Base-by-base conservation (phyloP, 2,888 invertebrate species). In the Nomada fucata region DNA sequence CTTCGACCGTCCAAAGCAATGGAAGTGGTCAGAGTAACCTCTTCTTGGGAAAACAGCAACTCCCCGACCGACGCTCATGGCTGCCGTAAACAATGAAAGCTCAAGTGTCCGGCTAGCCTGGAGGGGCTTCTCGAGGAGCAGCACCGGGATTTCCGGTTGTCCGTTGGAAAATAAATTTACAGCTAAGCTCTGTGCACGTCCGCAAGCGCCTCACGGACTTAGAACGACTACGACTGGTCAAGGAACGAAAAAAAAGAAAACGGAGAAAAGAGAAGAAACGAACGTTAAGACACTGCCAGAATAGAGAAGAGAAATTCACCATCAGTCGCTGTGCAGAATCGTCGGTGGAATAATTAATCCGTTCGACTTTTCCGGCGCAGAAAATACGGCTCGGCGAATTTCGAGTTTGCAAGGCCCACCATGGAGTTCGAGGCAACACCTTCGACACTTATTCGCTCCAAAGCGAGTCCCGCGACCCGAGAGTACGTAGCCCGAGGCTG, bases 121-220 rank as follows among this genome's bases (percentile, higher is more conserved):
- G 75, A 82, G 86, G 84, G 71, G 82, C 71, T 82, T 74, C 86
- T 84, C 74, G 76, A 79, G 76, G 76, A 82, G 79, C 76, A 82
- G 88, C 67, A 84, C 88, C 82, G 88, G 87, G 89, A 90, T 90
- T 89, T 90, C 89, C 88, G 90, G 83, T 78, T 73, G 72, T 65
- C 73, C 76, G 77, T 26, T 68, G 84, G 88, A 88, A 91, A 89
- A 91, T 92, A 91, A 92, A 92, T 91, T 91, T 91, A 91, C 90
- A 86, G 88, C 89, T 89, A 88, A 90, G 90, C 90, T 90, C 90
- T 76, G 76, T 78, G 77, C 78, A 69, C 60, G 72, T 52, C 76
- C 76, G 79, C 71, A 67, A 73, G 79, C 70, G 69, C 75, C 26
- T 52, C 57, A 78, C 69, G 71, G n/a, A 53, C 67, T 78, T 55